Percentiles rank a stretch among this genome's conserved stretches.
phyloP scores from a whole-genome alignment of 1,140 invertebrate genomes.

The Drosophila saltans region DNA sequence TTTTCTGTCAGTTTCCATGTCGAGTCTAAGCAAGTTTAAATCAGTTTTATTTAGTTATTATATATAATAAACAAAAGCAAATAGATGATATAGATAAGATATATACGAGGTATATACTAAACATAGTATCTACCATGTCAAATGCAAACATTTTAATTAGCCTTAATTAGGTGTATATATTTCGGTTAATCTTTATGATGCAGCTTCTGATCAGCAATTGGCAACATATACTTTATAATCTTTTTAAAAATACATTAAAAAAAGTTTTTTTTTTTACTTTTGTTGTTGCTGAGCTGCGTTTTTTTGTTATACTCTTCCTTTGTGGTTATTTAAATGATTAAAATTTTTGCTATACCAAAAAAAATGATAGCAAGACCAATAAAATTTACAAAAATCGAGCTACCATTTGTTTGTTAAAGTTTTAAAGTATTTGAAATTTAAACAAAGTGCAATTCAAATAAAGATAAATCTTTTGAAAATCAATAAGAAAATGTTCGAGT shows the following conservation, averaged over 20 bases:
- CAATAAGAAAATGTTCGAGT: too few species aligned
- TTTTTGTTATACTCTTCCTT: not conserved
- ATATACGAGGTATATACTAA: not conserved
- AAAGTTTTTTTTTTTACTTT: not conserved
- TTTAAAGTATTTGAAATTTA: too few species aligned
- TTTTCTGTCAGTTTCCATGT: not conserved
- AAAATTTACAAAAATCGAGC: too few species aligned
- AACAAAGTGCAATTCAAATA: too few species aligned
- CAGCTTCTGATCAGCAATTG: constrained; percentile 20
- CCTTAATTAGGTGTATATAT: not conserved
- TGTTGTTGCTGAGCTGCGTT: constrained; percentile 6
- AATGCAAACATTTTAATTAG: not conserved
- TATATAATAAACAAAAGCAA: not conserved
- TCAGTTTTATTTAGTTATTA: not conserved
- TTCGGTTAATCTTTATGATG: constrained; percentile 7
- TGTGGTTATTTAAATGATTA: not conserved
- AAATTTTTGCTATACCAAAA: too few species aligned
- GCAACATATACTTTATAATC: constrained; percentile 30
- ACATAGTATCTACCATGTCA: not conserved
- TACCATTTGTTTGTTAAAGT: too few species aligned
- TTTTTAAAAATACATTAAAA: constrained; percentile 1
- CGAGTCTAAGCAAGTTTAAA: not conserved
- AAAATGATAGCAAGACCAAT: too few species aligned
- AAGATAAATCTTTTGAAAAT: too few species aligned
- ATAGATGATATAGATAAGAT: not conserved